A percentile compares a stretch with the other conserved stretches of the same genome.
phyloP scores from a whole-genome alignment of 2,888 invertebrate species.

The Formica aserva region DNA sequence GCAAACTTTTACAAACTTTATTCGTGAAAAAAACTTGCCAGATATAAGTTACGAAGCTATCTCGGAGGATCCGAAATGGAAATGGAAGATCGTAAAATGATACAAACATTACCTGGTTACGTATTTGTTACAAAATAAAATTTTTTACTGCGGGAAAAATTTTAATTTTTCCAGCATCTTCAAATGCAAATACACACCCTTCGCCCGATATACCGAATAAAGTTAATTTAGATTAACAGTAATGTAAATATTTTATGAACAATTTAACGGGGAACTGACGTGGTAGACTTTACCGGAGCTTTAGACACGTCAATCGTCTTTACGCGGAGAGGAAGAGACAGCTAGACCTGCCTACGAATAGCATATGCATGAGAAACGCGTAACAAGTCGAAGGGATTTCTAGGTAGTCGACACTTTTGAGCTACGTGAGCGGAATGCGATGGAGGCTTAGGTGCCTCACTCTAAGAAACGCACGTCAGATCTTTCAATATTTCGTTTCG shows the following conservation, averaged over 20 bases:
- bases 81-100: slow-evolving; percentile 30
- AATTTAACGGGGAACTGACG: slow-evolving; percentile 17
- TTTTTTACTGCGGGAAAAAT: slow-evolving; percentile 17
- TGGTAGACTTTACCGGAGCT: not conserved
- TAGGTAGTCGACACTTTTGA: slow-evolving; percentile 46
- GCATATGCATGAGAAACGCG: slow-evolving; percentile 43
- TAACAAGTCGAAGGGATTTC: slow-evolving; percentile 53
- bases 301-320: slow-evolving; percentile 5
- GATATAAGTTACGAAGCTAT: slow-evolving; percentile 30
- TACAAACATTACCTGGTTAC: not conserved
- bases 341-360: not conserved
- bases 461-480: not conserved
- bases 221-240: not conserved
- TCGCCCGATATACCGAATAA: not conserved
- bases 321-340: slow-evolving; percentile 6
- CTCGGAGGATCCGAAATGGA: not conserved
- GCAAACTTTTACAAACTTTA: slow-evolving; percentile 5
- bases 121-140: slow-evolving; percentile 26
- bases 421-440: slow-evolving; percentile 43
- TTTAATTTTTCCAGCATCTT: not conserved
- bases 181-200: slow-evolving; percentile 1
- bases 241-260: not conserved
- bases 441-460: not conserved
- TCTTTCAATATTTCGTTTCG: slow-evolving; percentile 17
- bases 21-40: slow-evolving; percentile 17